Base-by-base conservation (phyloP, 2,113 vertebrate species). In the Petromus typicus region DNA sequence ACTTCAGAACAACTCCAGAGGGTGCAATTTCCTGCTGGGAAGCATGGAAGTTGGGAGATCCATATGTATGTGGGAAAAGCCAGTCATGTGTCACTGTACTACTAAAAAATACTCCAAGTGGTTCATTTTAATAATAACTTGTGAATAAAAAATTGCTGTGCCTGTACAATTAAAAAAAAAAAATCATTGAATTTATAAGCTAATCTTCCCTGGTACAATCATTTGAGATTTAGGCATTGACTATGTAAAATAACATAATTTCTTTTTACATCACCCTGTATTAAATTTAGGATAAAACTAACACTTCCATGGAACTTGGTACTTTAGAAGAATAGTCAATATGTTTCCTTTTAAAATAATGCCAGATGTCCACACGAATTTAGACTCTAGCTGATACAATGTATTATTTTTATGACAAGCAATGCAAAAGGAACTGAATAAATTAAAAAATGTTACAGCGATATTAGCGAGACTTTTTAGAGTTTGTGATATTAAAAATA, bases 221-320 rank as follows among this genome's bases (percentile, higher is more conserved):
- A 95, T 59, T 32, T 76, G 59, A 95, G 73, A 37, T 57, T 67
- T 95, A 10, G 7, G 48, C 56, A 78, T 43, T 90, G 90, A 92
- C 1, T 93, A 96, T 87, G 54, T 45, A 25, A 87, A 87, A 71
- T 61, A 87, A 12, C 71, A 43, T 51, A 37, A 87, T 56, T 81
- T 96, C 59, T 86, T 91, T 93, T 86, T 82, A 89, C 3, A 86
- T 73, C 22, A 83, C 14, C 78, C 78, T 93, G 83, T 84, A 84
- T 92, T 97, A 95, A 95, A 95, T 94, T 95, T 96, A 96, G 84
- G 89, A 87, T 86, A 23, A 75, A 94, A 86, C 75, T 76, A 94
- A 97, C 86, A 95, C 83, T 95, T 88, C 66, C 66, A 86, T n/a
- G 89, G 69, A 78, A 73, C 69, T 91, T 95, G 86, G 37, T 93